Percentiles rank a stretch among this genome's conserved stretches.
phyloP scores from a whole-genome alignment of 2,113 vertebrate genomes.

The Machaerirhynchus nigripectus region DNA sequence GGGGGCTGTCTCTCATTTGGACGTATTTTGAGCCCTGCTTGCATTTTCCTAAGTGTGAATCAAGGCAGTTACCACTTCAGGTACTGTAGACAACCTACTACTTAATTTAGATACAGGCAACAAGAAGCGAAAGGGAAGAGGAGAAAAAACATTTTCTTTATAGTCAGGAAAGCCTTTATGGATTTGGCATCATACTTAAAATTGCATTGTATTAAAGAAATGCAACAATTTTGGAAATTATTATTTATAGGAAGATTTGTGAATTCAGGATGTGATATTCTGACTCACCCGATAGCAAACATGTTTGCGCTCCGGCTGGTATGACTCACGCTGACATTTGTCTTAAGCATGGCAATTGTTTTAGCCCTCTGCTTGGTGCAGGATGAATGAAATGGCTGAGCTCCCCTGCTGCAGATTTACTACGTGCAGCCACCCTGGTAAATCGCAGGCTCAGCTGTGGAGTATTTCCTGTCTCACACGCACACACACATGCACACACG shows the following conservation, averaged over 20 bases:
- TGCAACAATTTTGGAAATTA: not conserved
- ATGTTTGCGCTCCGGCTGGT: conserved; percentile 12
- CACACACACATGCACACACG: not conserved
- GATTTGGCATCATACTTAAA: not conserved
- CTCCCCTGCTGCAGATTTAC: conserved; percentile 23
- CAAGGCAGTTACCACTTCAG: not conserved
- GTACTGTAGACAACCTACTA: not conserved
- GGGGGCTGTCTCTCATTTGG: not conserved
- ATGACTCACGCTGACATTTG: conserved; percentile 56
- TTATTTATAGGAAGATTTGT: conserved; percentile 46
- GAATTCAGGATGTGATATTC: conserved; percentile 51
- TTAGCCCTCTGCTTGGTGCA: conserved; percentile 12
- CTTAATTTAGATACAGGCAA: not conserved
- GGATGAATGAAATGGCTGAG: conserved; percentile 37
- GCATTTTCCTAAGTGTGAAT: not conserved
- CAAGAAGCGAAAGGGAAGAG: not conserved
- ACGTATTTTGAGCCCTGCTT: not conserved
- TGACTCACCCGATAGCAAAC: conserved; percentile 56
- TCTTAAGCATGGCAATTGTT: conserved; percentile 46
- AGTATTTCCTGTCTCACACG: not conserved
- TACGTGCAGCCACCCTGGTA: conserved; percentile 33
- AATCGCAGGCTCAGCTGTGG: not conserved
- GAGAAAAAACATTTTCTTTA: not conserved
- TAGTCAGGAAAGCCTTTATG: not conserved
- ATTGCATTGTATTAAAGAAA: not conserved